phyloP scores from a whole-genome alignment of 2,797 vertebrate genomes.

The Atherinosoma microstoma region DNA sequence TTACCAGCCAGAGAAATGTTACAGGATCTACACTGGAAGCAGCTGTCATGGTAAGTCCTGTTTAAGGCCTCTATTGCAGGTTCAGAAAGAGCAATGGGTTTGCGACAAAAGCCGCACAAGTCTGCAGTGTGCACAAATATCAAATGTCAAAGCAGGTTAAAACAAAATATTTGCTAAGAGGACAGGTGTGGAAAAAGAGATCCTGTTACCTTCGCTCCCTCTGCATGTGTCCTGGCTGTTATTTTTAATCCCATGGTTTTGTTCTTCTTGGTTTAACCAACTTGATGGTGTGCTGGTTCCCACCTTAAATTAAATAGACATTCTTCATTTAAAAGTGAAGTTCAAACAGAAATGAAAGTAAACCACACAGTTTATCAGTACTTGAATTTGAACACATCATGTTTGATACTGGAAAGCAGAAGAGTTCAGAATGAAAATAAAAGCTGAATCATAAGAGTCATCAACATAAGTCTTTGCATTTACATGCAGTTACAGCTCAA shows the following conservation, averaged over 20 bases:
- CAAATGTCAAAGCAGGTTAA: conserved; percentile 27
- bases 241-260: conserved; percentile 32
- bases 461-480: neutral
- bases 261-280: conserved; percentile 57
- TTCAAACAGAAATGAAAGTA: neutral
- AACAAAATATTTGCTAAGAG: conserved; percentile 5
- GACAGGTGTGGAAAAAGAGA: conserved; percentile 24
- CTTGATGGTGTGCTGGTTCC: conserved; percentile 70
- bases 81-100: conserved; percentile 81
- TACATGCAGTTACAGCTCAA: neutral
- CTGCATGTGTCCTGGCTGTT: conserved; percentile 46
- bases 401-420: neutral
- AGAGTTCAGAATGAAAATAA: neutral
- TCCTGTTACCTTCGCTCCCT: conserved; percentile 70
- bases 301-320: conserved; percentile 45
- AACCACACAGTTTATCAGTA: neutral
- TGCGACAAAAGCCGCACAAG: conserved; percentile 95
- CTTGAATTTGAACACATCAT: conserved; percentile 6
- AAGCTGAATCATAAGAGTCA: neutral
- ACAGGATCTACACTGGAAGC: conserved; percentile 93
- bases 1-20: conserved; percentile 86
- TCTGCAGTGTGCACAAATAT: conserved; percentile 77
- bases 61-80: conserved; percentile 89
- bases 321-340: conserved; percentile 7
- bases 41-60: conserved; percentile 90